phyloP scores from a whole-genome alignment of 2,113 vertebrate genomes.

The Pseudopipra pipra region DNA sequence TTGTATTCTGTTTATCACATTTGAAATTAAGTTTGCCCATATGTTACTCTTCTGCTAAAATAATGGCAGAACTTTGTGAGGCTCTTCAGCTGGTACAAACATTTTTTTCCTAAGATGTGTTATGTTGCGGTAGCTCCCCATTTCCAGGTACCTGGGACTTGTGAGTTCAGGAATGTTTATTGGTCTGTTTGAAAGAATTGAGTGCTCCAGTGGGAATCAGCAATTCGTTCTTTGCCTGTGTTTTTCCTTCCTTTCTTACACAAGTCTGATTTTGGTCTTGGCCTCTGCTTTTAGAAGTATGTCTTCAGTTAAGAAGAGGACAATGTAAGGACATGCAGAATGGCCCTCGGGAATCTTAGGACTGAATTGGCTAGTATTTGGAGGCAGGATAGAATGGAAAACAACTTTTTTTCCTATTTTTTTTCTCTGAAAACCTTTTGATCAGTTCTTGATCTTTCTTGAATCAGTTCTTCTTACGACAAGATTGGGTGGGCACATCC shows the following conservation, averaged over 20 bases:
- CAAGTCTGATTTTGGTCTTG: not conserved
- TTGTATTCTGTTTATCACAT: not conserved
- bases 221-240: not conserved
- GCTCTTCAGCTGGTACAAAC: not conserved
- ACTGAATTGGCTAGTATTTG: not conserved
- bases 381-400: not conserved
- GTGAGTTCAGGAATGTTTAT: not conserved
- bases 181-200: not conserved
- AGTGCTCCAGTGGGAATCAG: not conserved
- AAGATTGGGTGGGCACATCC: not conserved
- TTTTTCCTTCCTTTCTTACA: not conserved
- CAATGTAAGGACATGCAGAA: not conserved
- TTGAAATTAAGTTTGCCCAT: not conserved
- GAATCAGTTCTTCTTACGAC: not conserved
- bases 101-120: not conserved
- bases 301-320: not conserved
- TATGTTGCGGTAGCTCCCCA: not conserved
- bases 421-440: not conserved
- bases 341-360: not conserved
- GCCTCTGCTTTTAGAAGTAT: not conserved
- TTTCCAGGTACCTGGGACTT: not conserved
- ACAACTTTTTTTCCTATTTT: not conserved
- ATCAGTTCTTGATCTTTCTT: not conserved
- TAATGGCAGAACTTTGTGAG: not conserved
- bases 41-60: not conserved